These are phyloP conservation scores for Dysmachus trigonus DNA, from an alignment of 2,888 invertebrate genomes.

Conservation along the genomic window DNA sequence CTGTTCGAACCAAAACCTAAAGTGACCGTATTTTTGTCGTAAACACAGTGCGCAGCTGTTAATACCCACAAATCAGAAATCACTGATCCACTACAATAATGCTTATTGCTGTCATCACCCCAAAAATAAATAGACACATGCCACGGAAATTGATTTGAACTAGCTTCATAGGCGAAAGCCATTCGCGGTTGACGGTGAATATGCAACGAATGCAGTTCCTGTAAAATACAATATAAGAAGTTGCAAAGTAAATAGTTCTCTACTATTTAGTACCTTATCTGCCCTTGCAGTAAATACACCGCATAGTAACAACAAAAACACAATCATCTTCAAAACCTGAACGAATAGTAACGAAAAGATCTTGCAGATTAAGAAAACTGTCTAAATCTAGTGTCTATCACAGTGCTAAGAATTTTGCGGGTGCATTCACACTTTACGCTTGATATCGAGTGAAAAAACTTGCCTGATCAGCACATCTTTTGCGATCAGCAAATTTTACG, in stretches of 20 bases:
- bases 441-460: background rate
- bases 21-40: background rate
- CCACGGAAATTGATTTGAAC: background rate
- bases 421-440: background rate
- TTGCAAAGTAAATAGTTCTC: too few species aligned
- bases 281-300: background rate
- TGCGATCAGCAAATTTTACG: background rate
- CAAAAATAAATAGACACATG: constrained; percentile 8
- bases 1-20: constrained; percentile 23
- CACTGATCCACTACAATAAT: constrained; percentile 22
- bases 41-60: constrained; percentile 28
- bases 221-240: background rate
- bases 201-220: background rate
- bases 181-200: background rate
- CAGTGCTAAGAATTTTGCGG: background rate
- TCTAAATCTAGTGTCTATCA: too few species aligned
- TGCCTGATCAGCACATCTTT: background rate
- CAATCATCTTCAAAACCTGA: background rate
- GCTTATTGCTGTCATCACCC: background rate
- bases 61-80: constrained; percentile 20
- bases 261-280: background rate
- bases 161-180: background rate
- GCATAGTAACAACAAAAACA: background rate
- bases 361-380: background rate
- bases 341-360: background rate